These are phyloP conservation scores for Tenebrosternarchus preto DNA, from an alignment of 2,113 vertebrate species.

Conservation along the genomic window DNA sequence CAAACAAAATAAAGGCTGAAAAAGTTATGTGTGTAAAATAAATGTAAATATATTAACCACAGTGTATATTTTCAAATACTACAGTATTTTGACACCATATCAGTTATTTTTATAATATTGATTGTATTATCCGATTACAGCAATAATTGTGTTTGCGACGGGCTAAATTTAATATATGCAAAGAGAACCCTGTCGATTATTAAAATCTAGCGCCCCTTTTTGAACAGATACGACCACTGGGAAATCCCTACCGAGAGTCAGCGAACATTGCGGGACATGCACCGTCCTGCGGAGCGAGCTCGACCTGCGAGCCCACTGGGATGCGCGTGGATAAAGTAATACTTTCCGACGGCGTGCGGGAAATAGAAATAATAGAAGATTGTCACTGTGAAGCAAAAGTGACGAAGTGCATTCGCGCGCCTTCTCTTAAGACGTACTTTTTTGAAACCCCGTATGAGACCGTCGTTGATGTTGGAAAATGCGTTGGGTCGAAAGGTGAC, in stretches of 20 bases:
- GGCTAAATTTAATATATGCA: not conserved
- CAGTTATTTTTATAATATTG: no score
- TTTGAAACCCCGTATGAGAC: constrained; percentile 74
- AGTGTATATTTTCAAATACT: no score
- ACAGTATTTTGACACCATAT: no score
- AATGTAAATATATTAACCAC: no score
- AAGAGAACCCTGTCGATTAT: not conserved
- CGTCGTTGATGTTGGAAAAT: constrained; percentile 72
- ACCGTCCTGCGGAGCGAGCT: constrained; percentile 63
- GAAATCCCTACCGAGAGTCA: not conserved
- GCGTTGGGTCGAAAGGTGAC: constrained; percentile 63
- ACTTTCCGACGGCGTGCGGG: constrained; percentile 66
- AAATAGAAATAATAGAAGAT: constrained; percentile 73
- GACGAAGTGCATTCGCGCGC: constrained; percentile 67
- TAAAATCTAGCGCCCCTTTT: not conserved
- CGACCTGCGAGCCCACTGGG: constrained; percentile 66
- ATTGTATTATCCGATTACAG: no score
- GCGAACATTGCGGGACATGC: not conserved
- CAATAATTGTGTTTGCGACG: no score
- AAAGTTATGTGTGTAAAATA: no score
- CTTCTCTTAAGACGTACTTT: constrained; percentile 74
- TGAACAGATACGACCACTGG: constrained; percentile 51
- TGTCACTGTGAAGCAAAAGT: constrained; percentile 73
- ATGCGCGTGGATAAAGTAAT: constrained; percentile 68
- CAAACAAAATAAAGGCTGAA: no score